Evolutionary conservation across 2,113 vertebrate genomes (phyloP), one percentile per base, ranked within the genome.

Genomic region (Amphilophus citrinellus): DNA sequence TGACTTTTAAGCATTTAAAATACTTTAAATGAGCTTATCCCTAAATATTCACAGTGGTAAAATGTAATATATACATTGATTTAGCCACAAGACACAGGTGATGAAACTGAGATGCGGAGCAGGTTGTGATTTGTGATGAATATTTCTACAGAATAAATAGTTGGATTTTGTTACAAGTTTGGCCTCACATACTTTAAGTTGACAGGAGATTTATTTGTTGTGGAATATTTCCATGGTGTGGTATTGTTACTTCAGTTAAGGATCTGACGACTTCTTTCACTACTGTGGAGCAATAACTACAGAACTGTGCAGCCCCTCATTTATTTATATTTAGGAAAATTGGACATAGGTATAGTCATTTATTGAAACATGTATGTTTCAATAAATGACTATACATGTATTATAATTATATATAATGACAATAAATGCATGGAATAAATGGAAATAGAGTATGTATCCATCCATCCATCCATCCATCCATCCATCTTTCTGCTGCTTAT

Each of bases 251-350:
- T 0, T 73, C 5, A 32, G 9, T 39, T 39, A 63, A 63, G 20
- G 61, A 30, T 30, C 42, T 68, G 9, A 53, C 30, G 0, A 53
- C 66, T 71, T 50, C 18, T 50, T 71, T 71, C 24, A 13, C 44
- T 30, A 71, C 24, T 32, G 30, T 53, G 66, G 15, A 32, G 24
- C 66, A 73, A 73, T 20, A 73, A 53, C 15, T 71, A 71, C 66
- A 71, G 24, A 50, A 2, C 44, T 5, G 1, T 8, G 10, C 17
- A 53, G 30, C 50, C 44, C 27, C 66, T 50, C 6, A 71, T 44
- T 44, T 44, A 10, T 44, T 50, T 71, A 20, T 20, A 71, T 50
- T 24, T 71, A 7, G 65, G 65, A 2, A 50, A 50, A 50, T 0
- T 47, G 42, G 15, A 71, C 18, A 71, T 27, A 27, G 27, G 27